These are phyloP conservation scores for Littorina saxatilis DNA, from an alignment of 1,140 invertebrate species.

Conservation along the genomic window DNA sequence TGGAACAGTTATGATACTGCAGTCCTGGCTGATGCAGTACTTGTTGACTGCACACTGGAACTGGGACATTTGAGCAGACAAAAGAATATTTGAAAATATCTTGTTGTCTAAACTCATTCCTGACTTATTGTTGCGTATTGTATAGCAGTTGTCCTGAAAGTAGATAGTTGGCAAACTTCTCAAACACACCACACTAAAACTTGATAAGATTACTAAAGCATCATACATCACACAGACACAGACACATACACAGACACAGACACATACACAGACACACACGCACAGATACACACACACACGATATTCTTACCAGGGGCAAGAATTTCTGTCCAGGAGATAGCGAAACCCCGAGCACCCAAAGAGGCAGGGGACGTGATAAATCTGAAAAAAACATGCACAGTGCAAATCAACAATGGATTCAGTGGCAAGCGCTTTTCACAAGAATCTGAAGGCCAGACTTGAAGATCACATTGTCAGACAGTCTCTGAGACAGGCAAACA, in stretches of 20 bases:
- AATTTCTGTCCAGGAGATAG: slow-evolving; percentile 69
- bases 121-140: no score
- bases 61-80: no score
- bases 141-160: no score
- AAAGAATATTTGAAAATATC: no score
- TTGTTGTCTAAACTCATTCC: no score
- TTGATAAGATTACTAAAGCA: no score
- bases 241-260: no score
- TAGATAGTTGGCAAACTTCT: no score
- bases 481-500: neutral
- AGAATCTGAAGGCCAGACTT: neutral
- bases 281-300: neutral
- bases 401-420: neutral
- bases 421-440: neutral
- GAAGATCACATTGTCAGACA: neutral
- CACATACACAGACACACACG: no score
- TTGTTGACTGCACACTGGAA: slow-evolving; percentile 83
- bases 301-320: slow-evolving; percentile 39
- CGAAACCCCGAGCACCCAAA: slow-evolving; percentile 65
- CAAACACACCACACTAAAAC: no score
- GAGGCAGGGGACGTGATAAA: slow-evolving; percentile 63
- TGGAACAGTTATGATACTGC: no score
- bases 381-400: slow-evolving; percentile 45
- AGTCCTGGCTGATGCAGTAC: slow-evolving; percentile 87
- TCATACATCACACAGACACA: slow-evolving; percentile 14